Conservation (phyloP, 1,140 invertebrate genomes). For the Kradibia gibbosae region DNA sequence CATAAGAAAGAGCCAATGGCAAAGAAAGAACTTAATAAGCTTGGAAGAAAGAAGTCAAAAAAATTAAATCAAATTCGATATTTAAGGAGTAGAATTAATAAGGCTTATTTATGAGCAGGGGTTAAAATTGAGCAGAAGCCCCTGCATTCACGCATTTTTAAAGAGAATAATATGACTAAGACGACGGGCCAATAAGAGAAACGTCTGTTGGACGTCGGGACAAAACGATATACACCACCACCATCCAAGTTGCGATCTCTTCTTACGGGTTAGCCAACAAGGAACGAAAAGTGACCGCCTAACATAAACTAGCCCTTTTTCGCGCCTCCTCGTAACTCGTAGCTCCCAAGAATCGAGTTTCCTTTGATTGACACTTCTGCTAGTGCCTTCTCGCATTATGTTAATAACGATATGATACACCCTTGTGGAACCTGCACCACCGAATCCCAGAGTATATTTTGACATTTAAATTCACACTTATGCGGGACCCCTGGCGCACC, state of each 20-base stretch:
- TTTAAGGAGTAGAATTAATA: constrained; percentile 27
- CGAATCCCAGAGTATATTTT: constrained; percentile 65
- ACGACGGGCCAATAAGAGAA: neutral
- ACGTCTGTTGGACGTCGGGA: constrained; percentile 51
- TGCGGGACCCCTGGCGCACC: neutral
- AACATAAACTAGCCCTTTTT: constrained; percentile 62
- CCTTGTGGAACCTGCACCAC: constrained; percentile 56
- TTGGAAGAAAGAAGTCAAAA: no score
- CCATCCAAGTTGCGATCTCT: constrained; percentile 51
- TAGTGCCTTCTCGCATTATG: constrained; percentile 65
- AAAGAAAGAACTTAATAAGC: no score
- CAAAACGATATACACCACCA: constrained; percentile 61
- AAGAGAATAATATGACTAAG: neutral
- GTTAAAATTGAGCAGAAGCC: constrained; percentile 3
- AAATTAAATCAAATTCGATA: no score
- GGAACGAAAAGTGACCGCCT: constrained; percentile 47
- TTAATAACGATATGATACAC: constrained; percentile 69
- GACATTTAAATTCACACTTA: constrained; percentile 67
- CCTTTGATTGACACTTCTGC: constrained; percentile 68
- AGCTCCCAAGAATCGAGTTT: constrained; percentile 41
- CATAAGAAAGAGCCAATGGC: no score
- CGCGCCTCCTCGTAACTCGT: neutral
- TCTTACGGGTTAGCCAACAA: constrained; percentile 13
- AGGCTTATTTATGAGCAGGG: constrained; percentile 40
- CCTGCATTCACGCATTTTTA: neutral